A percentile compares a stretch with the other conserved stretches of the same genome.
Evolutionary conservation across 2,113 vertebrate species (phyloP).

Genomic region (Ophiodon elongatus): DNA sequence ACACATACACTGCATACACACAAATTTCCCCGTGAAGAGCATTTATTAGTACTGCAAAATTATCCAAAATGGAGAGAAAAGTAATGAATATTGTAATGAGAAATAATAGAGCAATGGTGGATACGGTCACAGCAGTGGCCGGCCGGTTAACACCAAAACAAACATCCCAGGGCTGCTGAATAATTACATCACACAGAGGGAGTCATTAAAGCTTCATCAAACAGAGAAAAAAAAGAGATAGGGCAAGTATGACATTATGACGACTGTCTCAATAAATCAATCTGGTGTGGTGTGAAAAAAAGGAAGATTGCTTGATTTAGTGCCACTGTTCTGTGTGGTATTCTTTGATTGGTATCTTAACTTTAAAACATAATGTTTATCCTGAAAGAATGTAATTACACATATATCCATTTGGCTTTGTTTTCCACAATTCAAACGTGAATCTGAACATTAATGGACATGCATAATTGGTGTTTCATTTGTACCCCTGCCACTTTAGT

Average conservation of each 20-base stretch:
- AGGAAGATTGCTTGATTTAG: constrained; percentile 21
- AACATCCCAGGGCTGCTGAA: constrained; percentile 76
- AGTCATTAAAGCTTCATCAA: constrained; percentile 75
- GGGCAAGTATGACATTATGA: constrained; percentile 52
- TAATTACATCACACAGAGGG: constrained; percentile 71
- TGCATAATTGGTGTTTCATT: constrained; percentile 61
- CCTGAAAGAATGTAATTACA: constrained; percentile 42
- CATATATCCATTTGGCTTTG: constrained; percentile 19
- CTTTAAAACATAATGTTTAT: constrained; percentile 35
- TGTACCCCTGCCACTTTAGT: constrained; percentile 63
- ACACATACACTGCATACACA: constrained; percentile 25
- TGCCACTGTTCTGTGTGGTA: constrained; percentile 14
- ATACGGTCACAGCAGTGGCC: constrained; percentile 74
- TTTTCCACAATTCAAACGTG: constrained; percentile 42
- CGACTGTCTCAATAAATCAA: constrained; percentile 73
- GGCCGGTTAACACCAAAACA: constrained; percentile 80
- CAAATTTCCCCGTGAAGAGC: constrained; percentile 75
- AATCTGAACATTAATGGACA: constrained; percentile 58
- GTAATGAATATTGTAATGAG: constrained; percentile 90
- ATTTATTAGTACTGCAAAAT: constrained; percentile 92
- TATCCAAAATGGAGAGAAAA: constrained; percentile 90
- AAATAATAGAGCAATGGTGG: constrained; percentile 65
- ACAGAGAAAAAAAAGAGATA: constrained; percentile 38
- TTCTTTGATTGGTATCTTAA: constrained; percentile 34
- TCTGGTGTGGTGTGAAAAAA: constrained; percentile 36